phyloP scores from a whole-genome alignment of 92 coral and sea anemone species.

The Paragorgia papillata region DNA sequence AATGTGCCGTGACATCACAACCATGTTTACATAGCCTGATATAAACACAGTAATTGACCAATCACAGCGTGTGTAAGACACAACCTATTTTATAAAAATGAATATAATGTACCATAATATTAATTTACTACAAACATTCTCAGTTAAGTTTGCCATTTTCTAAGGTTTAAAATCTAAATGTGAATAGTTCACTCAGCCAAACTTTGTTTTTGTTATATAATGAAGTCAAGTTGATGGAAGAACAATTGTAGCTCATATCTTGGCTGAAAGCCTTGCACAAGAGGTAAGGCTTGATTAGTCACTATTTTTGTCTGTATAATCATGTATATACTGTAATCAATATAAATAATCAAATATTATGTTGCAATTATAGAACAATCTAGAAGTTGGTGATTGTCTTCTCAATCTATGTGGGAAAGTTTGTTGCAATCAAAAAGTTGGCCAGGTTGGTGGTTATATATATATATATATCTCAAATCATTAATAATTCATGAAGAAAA shows the following conservation, averaged over 20 bases:
- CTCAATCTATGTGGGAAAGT: conserved; percentile 29
- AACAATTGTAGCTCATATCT: conserved; percentile 32
- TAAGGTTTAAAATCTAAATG: no score
- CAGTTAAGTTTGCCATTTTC: no score
- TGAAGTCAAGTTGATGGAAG: conserved; percentile 42
- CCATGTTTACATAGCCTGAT: no score
- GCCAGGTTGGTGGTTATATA: conserved; percentile 7
- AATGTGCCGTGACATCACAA: no score
- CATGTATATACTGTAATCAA: background rate
- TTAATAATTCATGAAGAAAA: no score
- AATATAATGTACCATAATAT: no score
- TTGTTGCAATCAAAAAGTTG: conserved; percentile 46
- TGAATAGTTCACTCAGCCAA: no score
- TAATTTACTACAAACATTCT: no score
- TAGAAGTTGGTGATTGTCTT: conserved; percentile 36
- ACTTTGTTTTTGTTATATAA: background rate
- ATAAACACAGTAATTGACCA: no score
- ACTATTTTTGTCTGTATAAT: background rate
- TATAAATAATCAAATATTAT: background rate
- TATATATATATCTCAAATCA: background rate
- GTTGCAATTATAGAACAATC: conserved; percentile 21
- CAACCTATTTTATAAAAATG: no score
- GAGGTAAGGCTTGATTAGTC: conserved; percentile 5
- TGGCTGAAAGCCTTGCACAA: conserved; percentile 25
- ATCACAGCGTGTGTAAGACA: no score